phyloP scores from a whole-genome alignment of 2,113 vertebrate genomes.

The Vanacampus margaritifer region DNA sequence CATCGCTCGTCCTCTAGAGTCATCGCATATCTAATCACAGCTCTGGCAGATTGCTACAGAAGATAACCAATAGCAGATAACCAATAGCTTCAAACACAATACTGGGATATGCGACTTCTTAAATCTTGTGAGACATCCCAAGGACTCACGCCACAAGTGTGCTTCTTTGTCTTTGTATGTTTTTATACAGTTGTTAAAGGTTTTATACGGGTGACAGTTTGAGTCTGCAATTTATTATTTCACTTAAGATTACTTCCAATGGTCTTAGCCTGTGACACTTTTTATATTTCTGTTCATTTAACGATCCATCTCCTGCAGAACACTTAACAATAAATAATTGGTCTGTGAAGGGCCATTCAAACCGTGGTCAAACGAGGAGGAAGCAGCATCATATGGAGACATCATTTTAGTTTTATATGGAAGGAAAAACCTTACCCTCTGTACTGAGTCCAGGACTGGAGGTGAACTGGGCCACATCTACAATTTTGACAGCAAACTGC shows the following conservation, averaged over 20 bases:
- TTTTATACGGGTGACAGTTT: neutral
- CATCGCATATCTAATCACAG: neutral
- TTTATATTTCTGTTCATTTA: neutral
- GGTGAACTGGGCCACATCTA: conserved; percentile 98
- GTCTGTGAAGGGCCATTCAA: neutral
- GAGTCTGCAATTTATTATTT: neutral
- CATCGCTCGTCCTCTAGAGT: neutral
- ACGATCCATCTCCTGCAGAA: neutral
- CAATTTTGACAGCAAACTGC: conserved; percentile 98
- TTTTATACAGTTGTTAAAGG: neutral
- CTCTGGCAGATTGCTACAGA: neutral
- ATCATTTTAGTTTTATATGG: neutral
- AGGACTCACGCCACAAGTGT: neutral
- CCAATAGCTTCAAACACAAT: neutral
- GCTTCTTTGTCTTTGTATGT: neutral
- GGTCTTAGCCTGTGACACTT: neutral
- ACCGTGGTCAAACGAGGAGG: neutral
- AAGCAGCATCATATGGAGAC: neutral
- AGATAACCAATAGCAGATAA: neutral
- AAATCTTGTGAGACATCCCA: neutral
- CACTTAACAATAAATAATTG: neutral
- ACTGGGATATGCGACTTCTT: neutral
- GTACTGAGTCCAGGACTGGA: conserved; percentile 99
- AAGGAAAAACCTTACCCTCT: conserved; percentile 80
- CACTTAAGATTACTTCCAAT: neutral